These are phyloP conservation scores for Pseudachorutes palmiensis DNA, from an alignment of 1,140 invertebrate genomes.

Conservation along the genomic window DNA sequence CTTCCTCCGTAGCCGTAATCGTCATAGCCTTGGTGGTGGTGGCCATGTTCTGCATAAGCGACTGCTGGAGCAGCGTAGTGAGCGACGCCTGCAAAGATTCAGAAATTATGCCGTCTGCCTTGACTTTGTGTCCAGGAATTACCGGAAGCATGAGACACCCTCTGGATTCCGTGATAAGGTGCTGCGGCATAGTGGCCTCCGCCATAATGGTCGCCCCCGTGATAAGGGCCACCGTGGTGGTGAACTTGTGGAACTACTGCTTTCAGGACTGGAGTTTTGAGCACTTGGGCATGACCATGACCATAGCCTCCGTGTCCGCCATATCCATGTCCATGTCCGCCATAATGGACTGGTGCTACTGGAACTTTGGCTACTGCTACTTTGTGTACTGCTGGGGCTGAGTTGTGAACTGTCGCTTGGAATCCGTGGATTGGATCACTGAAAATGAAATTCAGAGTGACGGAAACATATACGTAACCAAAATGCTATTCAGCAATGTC, in stretches of 20 bases:
- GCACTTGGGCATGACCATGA: neutral
- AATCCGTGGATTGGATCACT: conserved; percentile 8
- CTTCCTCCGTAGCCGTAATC: neutral
- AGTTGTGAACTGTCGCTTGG: conserved; percentile 4
- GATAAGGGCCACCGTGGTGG: conserved; percentile 1
- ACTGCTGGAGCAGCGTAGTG: neutral
- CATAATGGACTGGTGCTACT: neutral
- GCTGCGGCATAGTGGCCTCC: conserved; percentile 3
- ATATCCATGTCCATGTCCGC: neutral
- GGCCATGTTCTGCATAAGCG: neutral
- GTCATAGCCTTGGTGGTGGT: neutral
- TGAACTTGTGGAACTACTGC: neutral
- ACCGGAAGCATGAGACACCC: neutral
- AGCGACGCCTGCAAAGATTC: neutral
- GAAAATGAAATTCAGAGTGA: neutral
- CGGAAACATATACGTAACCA: neutral
- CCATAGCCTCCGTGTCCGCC: neutral
- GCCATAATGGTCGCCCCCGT: neutral
- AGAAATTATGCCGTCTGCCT: too few relatives aligned
- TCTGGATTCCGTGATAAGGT: neutral
- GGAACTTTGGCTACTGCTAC: neutral
- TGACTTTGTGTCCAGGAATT: too few relatives aligned
- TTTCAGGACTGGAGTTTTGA: neutral
- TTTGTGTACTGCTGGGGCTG: neutral
- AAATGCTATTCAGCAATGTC: neutral